Conservation (phyloP, 2,888 invertebrate genomes). For the Drosophila atripex region DNA sequence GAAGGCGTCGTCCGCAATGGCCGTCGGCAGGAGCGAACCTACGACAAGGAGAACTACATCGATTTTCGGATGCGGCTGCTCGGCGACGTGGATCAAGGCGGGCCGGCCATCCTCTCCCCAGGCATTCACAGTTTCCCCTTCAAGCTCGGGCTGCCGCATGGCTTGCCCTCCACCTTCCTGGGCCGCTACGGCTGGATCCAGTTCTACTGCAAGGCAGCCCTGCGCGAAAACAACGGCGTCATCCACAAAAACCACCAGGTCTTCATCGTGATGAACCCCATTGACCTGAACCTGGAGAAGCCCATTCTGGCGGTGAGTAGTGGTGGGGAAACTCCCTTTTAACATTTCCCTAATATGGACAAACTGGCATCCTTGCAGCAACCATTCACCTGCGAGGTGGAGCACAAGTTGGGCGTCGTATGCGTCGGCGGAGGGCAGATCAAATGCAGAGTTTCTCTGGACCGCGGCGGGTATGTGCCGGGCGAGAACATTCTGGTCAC, state of each 20-base stretch:
- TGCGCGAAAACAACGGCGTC: slow-evolving; percentile 92
- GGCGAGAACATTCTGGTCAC: slow-evolving; percentile 95
- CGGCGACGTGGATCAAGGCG: slow-evolving; percentile 94
- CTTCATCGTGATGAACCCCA: slow-evolving; percentile 98
- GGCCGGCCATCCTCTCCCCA: slow-evolving; percentile 92
- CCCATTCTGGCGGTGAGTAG: slow-evolving; percentile 90
- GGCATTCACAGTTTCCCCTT: slow-evolving; percentile 98
- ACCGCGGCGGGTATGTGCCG: slow-evolving; percentile 97
- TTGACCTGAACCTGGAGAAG: slow-evolving; percentile 95
- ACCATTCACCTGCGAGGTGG: slow-evolving; percentile 95
- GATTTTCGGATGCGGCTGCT: slow-evolving; percentile 96
- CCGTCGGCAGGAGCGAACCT: slow-evolving; percentile 91
- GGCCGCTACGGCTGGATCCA: slow-evolving; percentile 98
- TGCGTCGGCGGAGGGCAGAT: slow-evolving; percentile 95
- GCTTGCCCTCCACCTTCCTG: slow-evolving; percentile 95
- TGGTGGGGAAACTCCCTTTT: not conserved
- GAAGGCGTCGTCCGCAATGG: slow-evolving; percentile 95
- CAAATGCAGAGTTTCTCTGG: slow-evolving; percentile 92
- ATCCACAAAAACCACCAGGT: slow-evolving; percentile 98
- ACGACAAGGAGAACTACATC: slow-evolving; percentile 96
- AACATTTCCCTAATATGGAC: too few species aligned
- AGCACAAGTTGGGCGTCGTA: slow-evolving; percentile 94
- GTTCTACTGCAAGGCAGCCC: slow-evolving; percentile 95
- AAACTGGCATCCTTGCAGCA: slow-evolving; percentile 85
- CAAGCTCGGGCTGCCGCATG: slow-evolving; percentile 94